These are phyloP conservation scores for Macrotus californicus DNA, from an alignment of 2,113 vertebrate species.

Conservation along the genomic window DNA sequence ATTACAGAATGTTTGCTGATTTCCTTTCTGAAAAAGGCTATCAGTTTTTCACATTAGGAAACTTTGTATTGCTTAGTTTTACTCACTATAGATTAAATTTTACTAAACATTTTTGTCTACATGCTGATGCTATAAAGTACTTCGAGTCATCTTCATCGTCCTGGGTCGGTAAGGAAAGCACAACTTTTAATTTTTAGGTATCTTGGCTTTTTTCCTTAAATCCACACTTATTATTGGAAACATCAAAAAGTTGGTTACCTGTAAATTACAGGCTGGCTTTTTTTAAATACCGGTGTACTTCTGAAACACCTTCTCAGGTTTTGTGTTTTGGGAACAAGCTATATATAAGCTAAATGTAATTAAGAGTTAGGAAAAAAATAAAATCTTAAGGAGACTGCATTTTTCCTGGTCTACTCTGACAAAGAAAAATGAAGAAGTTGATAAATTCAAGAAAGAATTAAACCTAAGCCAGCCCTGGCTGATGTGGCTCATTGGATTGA, in stretches of 20 bases:
- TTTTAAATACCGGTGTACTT: neutral
- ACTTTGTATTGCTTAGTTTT: neutral
- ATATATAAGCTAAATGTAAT: neutral
- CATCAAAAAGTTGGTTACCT: neutral
- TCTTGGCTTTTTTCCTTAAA: neutral
- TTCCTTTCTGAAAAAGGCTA: slow-evolving; percentile 18
- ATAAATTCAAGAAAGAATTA: neutral
- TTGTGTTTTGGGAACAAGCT: neutral
- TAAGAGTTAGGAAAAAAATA: neutral
- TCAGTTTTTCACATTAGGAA: slow-evolving; percentile 9
- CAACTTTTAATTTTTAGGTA: neutral
- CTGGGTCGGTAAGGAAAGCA: neutral
- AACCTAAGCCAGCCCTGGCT: neutral
- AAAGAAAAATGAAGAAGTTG: neutral
- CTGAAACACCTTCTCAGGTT: neutral
- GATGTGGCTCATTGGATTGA: no score
- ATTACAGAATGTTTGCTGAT: neutral
- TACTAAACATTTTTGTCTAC: neutral
- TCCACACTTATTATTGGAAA: neutral
- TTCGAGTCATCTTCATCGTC: neutral
- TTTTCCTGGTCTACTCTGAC: neutral
- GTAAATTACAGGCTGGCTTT: neutral
- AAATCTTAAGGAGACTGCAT: neutral
- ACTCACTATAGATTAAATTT: neutral
- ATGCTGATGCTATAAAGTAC: neutral